Base-by-base conservation (phyloP, 1,140 invertebrate genomes). In the Hirudo medicinalis region DNA sequence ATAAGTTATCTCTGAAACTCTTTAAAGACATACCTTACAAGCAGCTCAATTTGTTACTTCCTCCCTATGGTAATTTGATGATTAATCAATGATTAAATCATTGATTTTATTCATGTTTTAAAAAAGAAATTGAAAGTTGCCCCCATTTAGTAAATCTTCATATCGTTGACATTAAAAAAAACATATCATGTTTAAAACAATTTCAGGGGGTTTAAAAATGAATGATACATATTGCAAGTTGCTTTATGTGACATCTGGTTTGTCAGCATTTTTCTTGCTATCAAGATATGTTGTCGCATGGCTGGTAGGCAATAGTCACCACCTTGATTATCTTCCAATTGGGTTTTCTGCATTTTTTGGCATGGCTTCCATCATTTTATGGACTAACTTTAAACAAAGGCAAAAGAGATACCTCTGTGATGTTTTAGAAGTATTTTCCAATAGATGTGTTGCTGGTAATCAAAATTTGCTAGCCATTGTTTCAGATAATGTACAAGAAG, bases 1-100 rank as follows among this genome's bases (percentile, higher is more conserved):
- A 63, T 22, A 63, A 63, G 57, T 63, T 63, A 20, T 63, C 11
- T 13, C 57, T 63, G 57, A 63, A 63, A 63, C 57, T 63, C 19
- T 63, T 25, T 20, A 63, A n/a, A 32, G 57, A 63, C 19, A 63
- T 63, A 22, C 57, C 57, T 25, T 22, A 4, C 13, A n/a, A n/a
- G 0, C 22, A 22, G 29, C 57, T 63, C 29, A 4, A 63, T 63
- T 32, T 63, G 8, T 32, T 63, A 6, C 20, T 63, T 22, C 57
- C 57, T 13, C 57, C 57, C 9, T 22, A 22, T 63, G 57, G 57
- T 63, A 63, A 63, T 63, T 63, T 25, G 15, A 27, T n/a, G n/a
- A 60, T 6, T n/a, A 60, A 6, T 60, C 55, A 22, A 60, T 6
- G 15, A n/a, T 60, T 8, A n/a, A n/a, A n/a, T 4, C 54, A n/a